Base-by-base conservation (phyloP, 2,888 invertebrate species). In the Clitarchus hookeri region DNA sequence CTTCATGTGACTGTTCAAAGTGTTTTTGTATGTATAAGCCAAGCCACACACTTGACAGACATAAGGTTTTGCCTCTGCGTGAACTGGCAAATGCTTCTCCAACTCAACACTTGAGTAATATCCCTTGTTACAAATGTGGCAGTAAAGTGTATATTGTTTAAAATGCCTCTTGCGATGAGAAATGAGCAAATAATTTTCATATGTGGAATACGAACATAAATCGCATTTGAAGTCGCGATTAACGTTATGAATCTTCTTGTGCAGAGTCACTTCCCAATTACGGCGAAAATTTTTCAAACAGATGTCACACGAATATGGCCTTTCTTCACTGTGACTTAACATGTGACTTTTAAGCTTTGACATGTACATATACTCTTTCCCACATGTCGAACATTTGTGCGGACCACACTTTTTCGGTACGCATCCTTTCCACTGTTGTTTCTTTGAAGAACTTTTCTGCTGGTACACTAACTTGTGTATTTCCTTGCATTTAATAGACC, bases 41-140 rank as follows among this genome's bases (percentile, higher is more conserved):
- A 83, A 83, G 6, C 85, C 87, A 83, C 88, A 88, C 0, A 86
- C 78, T 44, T 86, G 86, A 84, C 88, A 88, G 44, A 84, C 85
- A 54, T 84, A 88, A 6, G 87, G 88, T 78, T 87, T 88, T n/a
- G 84, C 84, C 23, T 86, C 87, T 16, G 83, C 83, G 53, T 92
- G 92, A 27, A 90, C 90, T 53, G 91, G 91, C 4, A 92, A 89
- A 12, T 93, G 93, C 85, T 92, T 92, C 0, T 92, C 88, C 0
- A 93, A 87, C 0, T 92, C 92, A 82, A 92, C 92, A 65, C 92
- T 88, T 11, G 92, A 91, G 78, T 92, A 91, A n/a, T 92, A 93
- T 0, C 90, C 90, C 0, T 91, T 90, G 26, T 92, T 92, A 26
- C 93, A 93, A 23, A 87, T 84, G 26, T 89, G 88, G 87, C 91